These are phyloP conservation scores for Pogoniulus pusillus DNA, from an alignment of 2,797 vertebrate genomes.

Conservation along the genomic window DNA sequence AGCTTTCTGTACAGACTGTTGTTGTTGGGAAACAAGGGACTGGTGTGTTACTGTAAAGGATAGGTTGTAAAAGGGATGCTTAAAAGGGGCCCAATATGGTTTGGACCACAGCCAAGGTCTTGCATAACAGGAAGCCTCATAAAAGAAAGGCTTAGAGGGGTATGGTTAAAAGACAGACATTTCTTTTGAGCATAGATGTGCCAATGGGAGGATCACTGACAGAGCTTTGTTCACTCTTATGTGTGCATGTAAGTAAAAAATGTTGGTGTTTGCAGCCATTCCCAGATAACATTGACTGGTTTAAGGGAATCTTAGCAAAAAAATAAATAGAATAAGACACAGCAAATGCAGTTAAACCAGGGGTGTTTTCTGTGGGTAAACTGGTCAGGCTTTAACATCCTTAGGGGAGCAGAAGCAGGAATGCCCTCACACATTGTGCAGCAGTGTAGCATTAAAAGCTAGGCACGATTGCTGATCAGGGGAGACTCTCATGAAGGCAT, in stretches of 20 bases:
- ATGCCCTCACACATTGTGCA: background rate
- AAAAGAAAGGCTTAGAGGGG: conserved; percentile 67
- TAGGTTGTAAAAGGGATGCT: conserved; percentile 71
- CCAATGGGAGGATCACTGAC: conserved; percentile 46
- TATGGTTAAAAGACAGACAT: conserved; percentile 61
- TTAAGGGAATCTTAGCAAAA: background rate
- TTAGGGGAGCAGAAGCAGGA: background rate
- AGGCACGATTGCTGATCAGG: background rate
- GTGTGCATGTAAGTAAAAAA: conserved; percentile 54
- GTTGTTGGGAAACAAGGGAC: conserved; percentile 70
- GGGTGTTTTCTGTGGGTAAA: background rate
- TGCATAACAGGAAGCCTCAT: conserved; percentile 72
- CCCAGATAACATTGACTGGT: conserved; percentile 31
- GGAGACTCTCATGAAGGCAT: background rate
- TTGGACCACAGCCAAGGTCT: conserved; percentile 65
- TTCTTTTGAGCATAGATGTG: conserved; percentile 59
- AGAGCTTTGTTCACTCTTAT: conserved; percentile 59
- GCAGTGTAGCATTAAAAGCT: background rate
- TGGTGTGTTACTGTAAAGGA: conserved; percentile 71
- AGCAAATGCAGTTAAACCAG: background rate
- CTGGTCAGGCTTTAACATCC: background rate
- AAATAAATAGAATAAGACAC: background rate
- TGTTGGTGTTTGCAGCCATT: conserved; percentile 33
- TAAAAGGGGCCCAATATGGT: conserved; percentile 69
- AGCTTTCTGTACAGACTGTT: conserved; percentile 65